A percentile compares a stretch with the other conserved stretches of the same genome.
Conservation (phyloP, 2,888 invertebrate species). For the Actias luna region DNA sequence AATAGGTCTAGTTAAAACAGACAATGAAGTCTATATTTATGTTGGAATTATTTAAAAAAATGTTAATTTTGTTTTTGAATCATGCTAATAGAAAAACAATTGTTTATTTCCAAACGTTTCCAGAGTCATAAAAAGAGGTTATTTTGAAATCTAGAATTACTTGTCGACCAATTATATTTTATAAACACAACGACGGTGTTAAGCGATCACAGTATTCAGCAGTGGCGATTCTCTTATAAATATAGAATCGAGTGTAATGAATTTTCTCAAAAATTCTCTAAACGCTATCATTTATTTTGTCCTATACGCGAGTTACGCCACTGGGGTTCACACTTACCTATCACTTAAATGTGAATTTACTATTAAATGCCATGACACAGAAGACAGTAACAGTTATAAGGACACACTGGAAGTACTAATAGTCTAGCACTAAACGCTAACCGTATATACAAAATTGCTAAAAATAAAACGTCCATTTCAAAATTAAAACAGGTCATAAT, state of each 20-base stretch:
- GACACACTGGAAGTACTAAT: slow-evolving; percentile 74
- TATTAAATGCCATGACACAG: slow-evolving; percentile 14
- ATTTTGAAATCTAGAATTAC: background rate
- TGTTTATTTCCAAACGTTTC: too few relatives aligned
- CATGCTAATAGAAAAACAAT: too few relatives aligned
- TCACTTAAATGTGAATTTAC: slow-evolving; percentile 4
- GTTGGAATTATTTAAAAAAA: background rate
- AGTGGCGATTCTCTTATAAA: background rate
- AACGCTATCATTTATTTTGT: background rate
- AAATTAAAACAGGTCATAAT: slow-evolving; percentile 57
- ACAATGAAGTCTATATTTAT: background rate
- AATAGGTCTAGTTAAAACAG: background rate
- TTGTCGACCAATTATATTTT: background rate
- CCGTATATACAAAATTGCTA: slow-evolving; percentile 67
- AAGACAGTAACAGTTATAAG: slow-evolving; percentile 62
- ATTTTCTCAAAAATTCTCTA: too few relatives aligned
- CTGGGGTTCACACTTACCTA: background rate
- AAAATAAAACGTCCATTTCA: slow-evolving; percentile 35
- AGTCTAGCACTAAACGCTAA: slow-evolving; percentile 64
- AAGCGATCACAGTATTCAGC: background rate
- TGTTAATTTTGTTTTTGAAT: too few relatives aligned
- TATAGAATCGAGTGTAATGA: background rate
- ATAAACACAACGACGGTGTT: background rate
- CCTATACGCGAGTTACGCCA: background rate
- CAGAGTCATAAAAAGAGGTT: background rate